Base-by-base conservation (phyloP, 2,113 vertebrate genomes). In the Coreoperca whiteheadi region DNA sequence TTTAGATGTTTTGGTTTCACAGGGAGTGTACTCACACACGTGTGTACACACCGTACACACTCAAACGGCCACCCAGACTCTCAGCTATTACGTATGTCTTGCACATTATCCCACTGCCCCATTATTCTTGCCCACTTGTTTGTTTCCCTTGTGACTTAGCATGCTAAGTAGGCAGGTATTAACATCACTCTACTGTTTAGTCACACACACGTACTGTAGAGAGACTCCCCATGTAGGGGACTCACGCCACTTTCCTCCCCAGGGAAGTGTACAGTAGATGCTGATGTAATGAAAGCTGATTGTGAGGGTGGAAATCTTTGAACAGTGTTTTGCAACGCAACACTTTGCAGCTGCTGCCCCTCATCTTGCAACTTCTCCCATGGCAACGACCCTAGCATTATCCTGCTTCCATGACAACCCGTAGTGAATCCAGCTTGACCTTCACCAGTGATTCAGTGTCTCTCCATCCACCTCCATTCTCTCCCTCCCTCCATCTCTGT, bases 371-470 rank as follows among this genome's bases (percentile, higher is more conserved):
- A 88, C 86, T 88, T 92, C 91, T 91, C 88, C 91, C 93, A 87
- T 93, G 86, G 94, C 92, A 93, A 93, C 89, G 85, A 94, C 91
- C 91, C 90, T 76, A 80, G 80, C 89, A 87, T 92, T 92, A 86
- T 90, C 73, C 91, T 87, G 93, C 93, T 93, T 90, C 93, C 91
- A 93, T 94, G 93, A 90, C 93, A 94, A 95, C 92, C 83, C 77
- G 50, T 85, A 88, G 91, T 89, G 92, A 94, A 89, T 92, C 90
- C 75, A 50, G 81, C 84, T 88, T 93, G 93, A 94, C 94, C 94
- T 94, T 94, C 90, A 92, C 74, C 82, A 85, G 69, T 93, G 89
- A 93, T 92, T 93, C 89, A 90, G 78, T 89, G 75, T 88, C 86
- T 91, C 87, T 84, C 85, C 84, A 90, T 91, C 90, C 88, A 90